Base-by-base conservation (phyloP, 1,140 invertebrate species). In the Eupeodes corollae region DNA sequence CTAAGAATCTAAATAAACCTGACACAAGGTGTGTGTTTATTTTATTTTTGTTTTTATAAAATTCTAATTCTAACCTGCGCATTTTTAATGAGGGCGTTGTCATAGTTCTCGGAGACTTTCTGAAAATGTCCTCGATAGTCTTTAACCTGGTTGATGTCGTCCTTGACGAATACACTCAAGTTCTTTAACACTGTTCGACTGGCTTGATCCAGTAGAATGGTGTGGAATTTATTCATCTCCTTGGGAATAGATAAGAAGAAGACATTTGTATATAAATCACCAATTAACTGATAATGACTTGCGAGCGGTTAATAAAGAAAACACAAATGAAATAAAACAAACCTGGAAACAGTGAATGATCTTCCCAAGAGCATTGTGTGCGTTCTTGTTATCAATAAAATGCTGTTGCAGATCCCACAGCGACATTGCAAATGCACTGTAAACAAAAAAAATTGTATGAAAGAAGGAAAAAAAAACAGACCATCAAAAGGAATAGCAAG, bases 171-270 rank as follows among this genome's bases (percentile, higher is more conserved):
- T 51, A 81, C 78, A 47, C 77, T 84, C 50, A 95, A 75, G 76
- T 91, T 92, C 70, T 89, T 91, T 14, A 88, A 73, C 44, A 96
- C 79, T 47, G 88, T 90, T 58, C 89, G 76, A 35, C 88, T 87
- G 10, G 88, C 88, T 72, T 94, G 91, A 68, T 95, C 91, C 54
- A 94, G 70, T 19, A 95, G 71, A 52, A 87, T 93, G 8, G 82
- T 83, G 55, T 92, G 88, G 65, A 90, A 94, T 63, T 93, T 93
- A 61, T 86, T 85, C 80, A 91, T 88, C 73, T 92, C 88, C 73
- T 88, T 79, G 12, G 86, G 63, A 42, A 79, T 19, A 11, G 30
- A 41, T 39, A 46, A 42, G 38, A 44, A 42, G 30, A 47, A 21
- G 42, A 26, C 30, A 40, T 1, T 31, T 37, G 6, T 16, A 35